phyloP scores from a whole-genome alignment of 2,113 vertebrate genomes.

The Lampris incognitus region DNA sequence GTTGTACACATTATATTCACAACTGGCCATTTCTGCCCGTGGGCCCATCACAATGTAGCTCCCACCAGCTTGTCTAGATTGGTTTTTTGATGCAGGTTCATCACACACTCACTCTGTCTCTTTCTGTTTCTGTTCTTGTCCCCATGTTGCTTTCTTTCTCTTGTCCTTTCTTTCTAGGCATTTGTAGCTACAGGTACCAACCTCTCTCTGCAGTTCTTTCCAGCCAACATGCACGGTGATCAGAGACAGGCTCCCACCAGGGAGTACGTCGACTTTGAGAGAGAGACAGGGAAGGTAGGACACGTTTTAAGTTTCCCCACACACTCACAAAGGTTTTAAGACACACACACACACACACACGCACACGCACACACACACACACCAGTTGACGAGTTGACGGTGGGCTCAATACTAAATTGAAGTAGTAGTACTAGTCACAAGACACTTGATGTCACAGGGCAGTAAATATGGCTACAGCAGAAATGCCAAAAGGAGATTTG shows the following conservation, averaged over 20 bases:
- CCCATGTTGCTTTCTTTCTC: background rate
- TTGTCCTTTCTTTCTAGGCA: conserved; percentile 82
- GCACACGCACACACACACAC: conserved; percentile 7
- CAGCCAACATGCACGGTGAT: conserved; percentile 97
- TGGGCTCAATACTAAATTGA: too few relatives aligned
- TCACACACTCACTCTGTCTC: background rate
- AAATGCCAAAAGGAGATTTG: too few relatives aligned
- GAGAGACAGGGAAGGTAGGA: conserved; percentile 97
- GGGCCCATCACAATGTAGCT: too few relatives aligned
- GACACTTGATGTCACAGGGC: too few relatives aligned
- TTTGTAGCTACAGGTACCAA: conserved; percentile 99
- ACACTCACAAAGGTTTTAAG: background rate
- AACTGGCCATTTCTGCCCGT: too few relatives aligned
- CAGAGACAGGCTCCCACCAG: conserved; percentile 96
- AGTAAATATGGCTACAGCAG: too few relatives aligned
- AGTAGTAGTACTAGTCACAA: too few relatives aligned
- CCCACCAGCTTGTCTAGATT: too few relatives aligned
- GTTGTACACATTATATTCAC: too few relatives aligned
- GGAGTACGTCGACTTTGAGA: conserved; percentile 98
- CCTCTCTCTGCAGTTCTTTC: conserved; percentile 99
- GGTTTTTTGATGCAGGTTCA: too few relatives aligned
- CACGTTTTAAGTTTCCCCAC: conserved; percentile 1
- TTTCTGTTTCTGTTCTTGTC: conserved; percentile 24
- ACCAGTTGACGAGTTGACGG: too few relatives aligned
- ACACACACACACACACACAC: background rate